A percentile compares a stretch with the other conserved stretches of the same genome.
phyloP scores from a whole-genome alignment of 35 echinoderm and acorn worm species.

The Patiria miniata region DNA sequence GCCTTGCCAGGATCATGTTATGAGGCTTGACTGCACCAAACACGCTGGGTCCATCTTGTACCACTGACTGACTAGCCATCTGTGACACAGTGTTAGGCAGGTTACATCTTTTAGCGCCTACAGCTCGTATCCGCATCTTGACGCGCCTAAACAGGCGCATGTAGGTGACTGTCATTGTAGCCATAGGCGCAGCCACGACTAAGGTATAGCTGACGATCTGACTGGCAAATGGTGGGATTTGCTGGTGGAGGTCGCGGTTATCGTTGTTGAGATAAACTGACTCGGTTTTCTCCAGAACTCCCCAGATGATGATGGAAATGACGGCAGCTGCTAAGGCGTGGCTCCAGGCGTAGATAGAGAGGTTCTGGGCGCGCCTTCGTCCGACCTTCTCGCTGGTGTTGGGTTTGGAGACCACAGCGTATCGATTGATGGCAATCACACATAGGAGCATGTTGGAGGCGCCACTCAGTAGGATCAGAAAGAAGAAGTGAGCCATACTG shows the following conservation, averaged over 20 bases:
- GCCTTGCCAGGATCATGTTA: constrained; percentile 19
- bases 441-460: constrained; percentile 9
- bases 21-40: constrained; percentile 9
- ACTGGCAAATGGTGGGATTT: not conserved
- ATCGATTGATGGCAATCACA: not conserved
- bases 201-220: not conserved
- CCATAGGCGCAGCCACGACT: not conserved
- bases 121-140: not conserved
- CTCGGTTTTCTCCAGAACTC: not conserved
- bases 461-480: not conserved
- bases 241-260: not conserved
- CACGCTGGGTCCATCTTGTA: not conserved
- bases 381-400: constrained; percentile 20
- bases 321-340: not conserved
- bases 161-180: not conserved
- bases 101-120: constrained; percentile 2
- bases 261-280: too few species aligned
- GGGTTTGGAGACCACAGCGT: not conserved
- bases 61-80: constrained; percentile 8
- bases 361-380: not conserved
- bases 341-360: not conserved
- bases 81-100: not conserved
- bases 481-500: constrained; percentile 15
- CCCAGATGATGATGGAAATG: not conserved
- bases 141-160: not conserved